Evolutionary conservation across 2,888 invertebrate species (phyloP), one percentile per base, ranked within the genome.

Genomic region (Oxycera nigricornis): DNA sequence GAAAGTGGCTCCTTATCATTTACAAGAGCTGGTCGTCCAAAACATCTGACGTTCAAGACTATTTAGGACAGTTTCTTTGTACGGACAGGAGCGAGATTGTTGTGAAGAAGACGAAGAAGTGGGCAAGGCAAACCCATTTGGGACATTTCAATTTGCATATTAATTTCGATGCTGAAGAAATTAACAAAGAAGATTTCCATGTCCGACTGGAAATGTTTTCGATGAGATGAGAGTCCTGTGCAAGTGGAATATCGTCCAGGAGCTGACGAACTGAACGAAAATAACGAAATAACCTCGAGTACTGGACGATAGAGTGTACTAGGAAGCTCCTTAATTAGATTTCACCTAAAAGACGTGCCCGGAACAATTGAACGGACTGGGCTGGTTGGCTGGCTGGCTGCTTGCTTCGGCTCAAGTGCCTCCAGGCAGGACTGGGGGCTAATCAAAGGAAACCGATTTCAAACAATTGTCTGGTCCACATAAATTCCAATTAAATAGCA

Each of bases 131-230:
- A 17, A 65, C 20, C 41, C 41, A 41, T 65, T 39, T 65, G 52
- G 46, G 70, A 70, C 70, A 55, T 70, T 70, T 31, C 70, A 70
- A 70, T 70, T 70, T 70, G 70, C 70, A 70, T 70, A 70, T 31
- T 70, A 70, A 70, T 70, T 70, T 70, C 70, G 70, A 52, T 52
- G 52, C 31, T 6, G 50, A 52, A 52, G 70, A 70, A 70, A 55
- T 70, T 70, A 70, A 52, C 52, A 55, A 31, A 52, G 70, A 55
- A 46, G 20, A 70, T 70, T 68, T 70, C 70, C 31, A 22, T 70
- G 65, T 24, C 41, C 41, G 17, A 24, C 20, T 65, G 65, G 24
- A 39, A 65, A 17, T 24, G 17, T 24, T 55, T 24, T 55, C n/a
- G n/a, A n/a, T n/a, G n/a, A n/a, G n/a, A n/a, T n/a, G n/a, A n/a